Percentiles rank a stretch among this genome's conserved stretches.
These are phyloP conservation scores for Drosophila parthenogenetica DNA, from an alignment of 2,888 invertebrate genomes.

Conservation along the genomic window DNA sequence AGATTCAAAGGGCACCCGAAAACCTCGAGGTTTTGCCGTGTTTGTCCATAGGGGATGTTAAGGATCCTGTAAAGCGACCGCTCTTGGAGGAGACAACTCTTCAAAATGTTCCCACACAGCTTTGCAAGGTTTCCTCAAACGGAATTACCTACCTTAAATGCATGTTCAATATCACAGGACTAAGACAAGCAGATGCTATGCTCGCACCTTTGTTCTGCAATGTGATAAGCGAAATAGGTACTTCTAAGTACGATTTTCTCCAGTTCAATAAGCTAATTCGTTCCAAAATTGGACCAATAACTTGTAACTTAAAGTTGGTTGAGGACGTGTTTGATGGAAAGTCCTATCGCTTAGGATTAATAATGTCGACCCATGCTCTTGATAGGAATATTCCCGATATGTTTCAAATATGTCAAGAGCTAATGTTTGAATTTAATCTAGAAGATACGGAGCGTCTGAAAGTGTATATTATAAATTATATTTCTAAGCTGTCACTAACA, in stretches of 20 bases:
- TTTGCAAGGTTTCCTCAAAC: slow-evolving; percentile 94
- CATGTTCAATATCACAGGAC: slow-evolving; percentile 89
- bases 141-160: slow-evolving; percentile 95
- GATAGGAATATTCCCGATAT: slow-evolving; percentile 92
- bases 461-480: slow-evolving; percentile 91
- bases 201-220: slow-evolving; percentile 93
- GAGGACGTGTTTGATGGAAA: slow-evolving; percentile 90
- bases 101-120: slow-evolving; percentile 88
- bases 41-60: slow-evolving; percentile 91
- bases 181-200: slow-evolving; percentile 89
- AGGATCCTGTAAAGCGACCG: slow-evolving; percentile 86
- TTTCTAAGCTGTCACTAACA: slow-evolving; percentile 88
- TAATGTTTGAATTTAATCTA: slow-evolving; percentile 90
- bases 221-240: slow-evolving; percentile 93
- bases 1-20: slow-evolving; percentile 89
- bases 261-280: slow-evolving; percentile 92
- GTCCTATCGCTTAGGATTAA: slow-evolving; percentile 90
- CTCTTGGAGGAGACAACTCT: slow-evolving; percentile 68
- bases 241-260: slow-evolving; percentile 90
- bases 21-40: slow-evolving; percentile 92
- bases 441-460: slow-evolving; percentile 90
- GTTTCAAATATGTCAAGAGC: slow-evolving; percentile 92
- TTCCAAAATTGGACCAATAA: slow-evolving; percentile 90
- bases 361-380: slow-evolving; percentile 91
- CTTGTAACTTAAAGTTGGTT: slow-evolving; percentile 89